Evolutionary conservation across 2,888 invertebrate genomes (phyloP).

Genomic region (Standfussiana lucernea): DNA sequence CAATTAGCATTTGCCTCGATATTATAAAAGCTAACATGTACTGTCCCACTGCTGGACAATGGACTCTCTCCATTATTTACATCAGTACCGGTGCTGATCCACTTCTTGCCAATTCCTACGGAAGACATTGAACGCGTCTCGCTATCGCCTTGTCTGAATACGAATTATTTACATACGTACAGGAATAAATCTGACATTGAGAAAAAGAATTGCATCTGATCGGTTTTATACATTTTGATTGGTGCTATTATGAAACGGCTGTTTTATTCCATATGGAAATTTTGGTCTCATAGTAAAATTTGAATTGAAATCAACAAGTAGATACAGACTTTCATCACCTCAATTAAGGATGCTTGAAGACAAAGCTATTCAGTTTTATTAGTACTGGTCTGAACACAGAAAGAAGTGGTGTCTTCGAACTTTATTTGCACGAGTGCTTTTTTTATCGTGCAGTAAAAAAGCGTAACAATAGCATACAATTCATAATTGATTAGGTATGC

Average conservation of each 20-base stretch:
- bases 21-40: neutral
- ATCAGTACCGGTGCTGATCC: neutral
- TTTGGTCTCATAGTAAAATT: neutral
- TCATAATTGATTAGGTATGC: slow-evolving; percentile 20
- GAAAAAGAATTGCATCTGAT: neutral
- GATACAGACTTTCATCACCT: neutral
- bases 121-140: neutral
- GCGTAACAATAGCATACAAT: neutral
- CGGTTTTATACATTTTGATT: neutral
- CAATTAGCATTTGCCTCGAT: neutral
- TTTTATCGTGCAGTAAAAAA: slow-evolving; percentile 27
- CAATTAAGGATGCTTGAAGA: neutral
- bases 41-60: neutral
- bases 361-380: neutral
- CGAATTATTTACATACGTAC: neutral
- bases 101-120: neutral
- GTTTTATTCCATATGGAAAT: neutral
- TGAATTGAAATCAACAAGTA: neutral
- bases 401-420: slow-evolving; percentile 6
- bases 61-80: neutral
- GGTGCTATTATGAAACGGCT: neutral
- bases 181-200: neutral
- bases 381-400: neutral
- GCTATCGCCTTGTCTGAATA: neutral
- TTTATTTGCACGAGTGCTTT: slow-evolving; percentile 27